A percentile compares a stretch with the other conserved stretches of the same genome.
Evolutionary conservation across 2,888 invertebrate genomes (phyloP).

Genomic region (Rhorus exstirpatorius): DNA sequence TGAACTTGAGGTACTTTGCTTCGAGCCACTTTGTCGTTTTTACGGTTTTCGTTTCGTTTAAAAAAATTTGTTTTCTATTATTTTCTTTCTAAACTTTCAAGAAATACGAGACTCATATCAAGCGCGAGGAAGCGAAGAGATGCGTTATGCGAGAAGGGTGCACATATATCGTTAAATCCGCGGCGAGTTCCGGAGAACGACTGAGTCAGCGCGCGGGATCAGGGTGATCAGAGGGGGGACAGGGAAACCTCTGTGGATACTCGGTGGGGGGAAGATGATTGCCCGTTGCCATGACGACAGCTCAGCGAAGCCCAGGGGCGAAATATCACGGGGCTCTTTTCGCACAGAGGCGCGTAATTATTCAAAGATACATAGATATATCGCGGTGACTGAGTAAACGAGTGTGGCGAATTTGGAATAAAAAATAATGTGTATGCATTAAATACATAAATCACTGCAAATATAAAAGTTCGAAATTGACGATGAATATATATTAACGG

Average conservation of each 20-base stretch:
- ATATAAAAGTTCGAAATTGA: too few species aligned
- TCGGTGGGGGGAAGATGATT: conserved; percentile 78
- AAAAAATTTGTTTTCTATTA: neutral
- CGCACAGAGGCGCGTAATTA: neutral
- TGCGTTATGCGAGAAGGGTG: conserved; percentile 4
- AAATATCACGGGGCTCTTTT: conserved; percentile 9
- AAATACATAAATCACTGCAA: too few species aligned
- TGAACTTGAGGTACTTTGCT: conserved; percentile 35
- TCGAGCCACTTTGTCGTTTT: conserved; percentile 14
- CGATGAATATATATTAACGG: too few species aligned
- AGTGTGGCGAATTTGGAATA: too few species aligned
- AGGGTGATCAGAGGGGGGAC: conserved; percentile 39
- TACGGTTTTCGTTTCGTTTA: conserved; percentile 18
- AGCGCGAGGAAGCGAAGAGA: conserved; percentile 28
- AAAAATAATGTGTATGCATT: too few species aligned
- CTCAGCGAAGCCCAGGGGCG: conserved; percentile 72
- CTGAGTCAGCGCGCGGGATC: conserved; percentile 75
- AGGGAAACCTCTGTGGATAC: conserved; percentile 52
- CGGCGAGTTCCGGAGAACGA: conserved; percentile 75
- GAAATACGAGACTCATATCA: conserved; percentile 5
- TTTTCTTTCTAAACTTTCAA: conserved; percentile 2
- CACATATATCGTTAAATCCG: conserved; percentile 19
- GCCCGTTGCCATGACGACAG: conserved; percentile 79
- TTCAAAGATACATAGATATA: neutral
- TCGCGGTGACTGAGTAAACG: neutral